Evolutionary conservation across 92 coral and sea anemone species (phyloP), one percentile per base, ranked within the genome.

Genomic region (Parazoanthus atlanticus): DNA sequence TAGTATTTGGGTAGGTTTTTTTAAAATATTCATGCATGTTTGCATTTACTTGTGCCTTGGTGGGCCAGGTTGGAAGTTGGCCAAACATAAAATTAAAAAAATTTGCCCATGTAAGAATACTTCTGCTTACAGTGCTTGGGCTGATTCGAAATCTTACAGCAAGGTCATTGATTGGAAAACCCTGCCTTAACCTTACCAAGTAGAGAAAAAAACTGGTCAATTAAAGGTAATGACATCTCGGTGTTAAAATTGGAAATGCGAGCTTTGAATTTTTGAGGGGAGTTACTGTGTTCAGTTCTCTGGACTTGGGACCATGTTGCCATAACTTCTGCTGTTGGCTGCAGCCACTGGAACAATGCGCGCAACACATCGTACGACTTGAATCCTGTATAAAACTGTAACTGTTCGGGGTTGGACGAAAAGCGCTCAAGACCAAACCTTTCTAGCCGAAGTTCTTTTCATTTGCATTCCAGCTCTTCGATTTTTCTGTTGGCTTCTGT

Each of bases 71-170:
- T 58, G 66, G 66, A 58, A 58, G 66, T 58, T 58, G 66, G 66
- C 66, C 66, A 58, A 58, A 58, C 66, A 58, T 58, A 58, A 58
- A 58, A 58, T 58, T 1, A 2, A 58, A 8, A 58, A 58, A 58
- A 58, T 58, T 58, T 58, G 66, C 66, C 41, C 41, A 38, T 38
- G 41, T 38, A 38, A 38, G 41, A 38, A 38, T 38, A 38, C 3
- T 5, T 38, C 79, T 71, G 54, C 88, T n/a, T 2, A 40, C 80
- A 16, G 88, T 85, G 54, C 88, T 85, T 69, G 79, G 80, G 75
- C 88, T 85, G 26, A 71, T 70, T 70, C 49, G 56, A 72, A 85
- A 85, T 72, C 88, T 85, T 12, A 81, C 86, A 81, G 86, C 86
- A 23, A 81, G n/a, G 38, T 56, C 74, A 28, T 81, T 72, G 69